Percentiles rank a stretch among this genome's conserved stretches.
phyloP scores from a whole-genome alignment of 2,888 invertebrate species.

The Xanthorhoe spadicearia region DNA sequence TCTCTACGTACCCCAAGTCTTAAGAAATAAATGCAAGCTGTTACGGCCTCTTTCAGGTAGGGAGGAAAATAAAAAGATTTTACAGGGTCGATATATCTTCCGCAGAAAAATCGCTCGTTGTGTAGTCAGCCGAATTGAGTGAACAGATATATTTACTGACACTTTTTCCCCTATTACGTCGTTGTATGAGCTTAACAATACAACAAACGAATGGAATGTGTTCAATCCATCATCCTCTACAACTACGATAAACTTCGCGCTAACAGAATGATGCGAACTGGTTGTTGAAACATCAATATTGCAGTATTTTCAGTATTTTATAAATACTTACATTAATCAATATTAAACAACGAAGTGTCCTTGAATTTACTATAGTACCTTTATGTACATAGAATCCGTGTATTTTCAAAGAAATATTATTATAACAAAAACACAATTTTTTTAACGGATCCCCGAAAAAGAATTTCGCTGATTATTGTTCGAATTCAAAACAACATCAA shows the following conservation, averaged over 20 bases:
- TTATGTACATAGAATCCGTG: too few species aligned
- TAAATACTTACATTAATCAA: too few species aligned
- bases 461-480: not conserved
- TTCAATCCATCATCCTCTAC: not conserved
- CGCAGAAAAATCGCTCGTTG: constrained; percentile 45
- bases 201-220: not conserved
- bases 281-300: too few species aligned
- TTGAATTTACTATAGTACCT: too few species aligned
- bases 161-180: not conserved
- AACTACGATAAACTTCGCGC: not conserved
- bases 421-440: too few species aligned
- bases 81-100: constrained; percentile 65
- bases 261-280: not conserved
- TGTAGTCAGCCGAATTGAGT: constrained; percentile 39
- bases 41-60: constrained; percentile 52
- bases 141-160: constrained; percentile 40
- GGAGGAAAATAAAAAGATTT: constrained; percentile 62
- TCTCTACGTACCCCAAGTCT: constrained; percentile 42
- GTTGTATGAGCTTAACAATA: not conserved
- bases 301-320: too few species aligned
- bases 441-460: too few species aligned
- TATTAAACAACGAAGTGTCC: too few species aligned
- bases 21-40: constrained; percentile 69
- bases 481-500: not conserved
- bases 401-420: too few species aligned